A percentile compares a stretch with the other conserved stretches of the same genome.
Evolutionary conservation across 23 tunicate species (phyloP).

Genomic region (Ciona savignyi): DNA sequence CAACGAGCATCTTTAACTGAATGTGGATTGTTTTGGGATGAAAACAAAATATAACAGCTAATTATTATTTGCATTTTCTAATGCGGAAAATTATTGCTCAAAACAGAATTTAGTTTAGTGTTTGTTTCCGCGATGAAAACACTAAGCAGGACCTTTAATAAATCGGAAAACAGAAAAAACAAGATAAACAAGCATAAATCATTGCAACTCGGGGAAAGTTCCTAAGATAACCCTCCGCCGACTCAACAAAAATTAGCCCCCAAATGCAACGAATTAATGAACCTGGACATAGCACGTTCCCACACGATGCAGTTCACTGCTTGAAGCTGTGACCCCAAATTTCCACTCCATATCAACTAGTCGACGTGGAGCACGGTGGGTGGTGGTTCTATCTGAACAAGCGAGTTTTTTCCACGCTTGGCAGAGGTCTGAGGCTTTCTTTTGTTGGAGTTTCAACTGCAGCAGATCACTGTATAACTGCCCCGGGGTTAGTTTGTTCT

Average conservation of each 20-base stretch:
- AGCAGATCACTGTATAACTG: slow-evolving; percentile 57
- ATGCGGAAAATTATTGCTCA: too few relatives aligned
- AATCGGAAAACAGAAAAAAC: too few relatives aligned
- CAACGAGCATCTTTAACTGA: slow-evolving; percentile 48
- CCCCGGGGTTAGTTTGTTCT: slow-evolving; percentile 32
- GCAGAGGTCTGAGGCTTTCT: slow-evolving; percentile 29
- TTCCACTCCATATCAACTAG: slow-evolving; percentile 75
- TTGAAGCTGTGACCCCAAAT: slow-evolving; percentile 85
- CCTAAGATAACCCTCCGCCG: too few relatives aligned
- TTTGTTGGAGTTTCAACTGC: slow-evolving; percentile 19
- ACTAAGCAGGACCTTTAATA: too few relatives aligned
- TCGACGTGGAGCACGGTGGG: slow-evolving; percentile 9
- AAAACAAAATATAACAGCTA: too few relatives aligned
- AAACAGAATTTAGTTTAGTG: too few relatives aligned
- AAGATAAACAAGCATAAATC: too few relatives aligned
- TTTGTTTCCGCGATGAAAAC: too few relatives aligned
- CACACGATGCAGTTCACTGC: slow-evolving; percentile 55
- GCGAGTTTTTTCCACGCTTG: slow-evolving; percentile 37
- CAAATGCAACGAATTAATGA: neutral
- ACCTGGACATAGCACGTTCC: slow-evolving; percentile 89
- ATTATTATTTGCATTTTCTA: too few relatives aligned
- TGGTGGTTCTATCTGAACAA: neutral
- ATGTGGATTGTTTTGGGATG: too few relatives aligned
- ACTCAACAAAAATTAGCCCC: neutral
- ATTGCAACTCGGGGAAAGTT: too few relatives aligned